Conservation (phyloP, 2,797 vertebrate genomes). For the Echiichthys vipera region DNA sequence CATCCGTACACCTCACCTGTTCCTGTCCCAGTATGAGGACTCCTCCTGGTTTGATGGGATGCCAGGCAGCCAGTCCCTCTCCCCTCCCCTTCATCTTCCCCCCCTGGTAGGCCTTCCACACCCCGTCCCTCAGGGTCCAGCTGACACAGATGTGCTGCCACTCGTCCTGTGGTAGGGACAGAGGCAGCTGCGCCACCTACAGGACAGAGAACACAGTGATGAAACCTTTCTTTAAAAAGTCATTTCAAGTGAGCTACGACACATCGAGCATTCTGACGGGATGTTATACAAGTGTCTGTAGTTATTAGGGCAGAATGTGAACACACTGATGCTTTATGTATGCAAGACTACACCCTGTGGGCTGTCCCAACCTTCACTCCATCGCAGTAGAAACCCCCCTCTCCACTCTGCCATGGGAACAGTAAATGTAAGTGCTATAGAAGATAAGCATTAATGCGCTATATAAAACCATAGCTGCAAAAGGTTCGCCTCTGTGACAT, state of each 20-base stretch:
- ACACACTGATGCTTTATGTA: constrained; percentile 7
- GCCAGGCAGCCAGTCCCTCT: constrained; percentile 95
- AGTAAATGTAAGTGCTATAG: not conserved
- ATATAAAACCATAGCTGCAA: constrained; percentile 20
- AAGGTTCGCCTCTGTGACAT: not conserved
- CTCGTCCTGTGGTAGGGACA: constrained; percentile 88
- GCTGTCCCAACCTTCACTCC: not conserved
- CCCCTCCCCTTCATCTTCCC: constrained; percentile 91
- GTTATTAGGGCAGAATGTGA: not conserved
- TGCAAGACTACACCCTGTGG: constrained; percentile 3
- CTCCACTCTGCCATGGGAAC: constrained; percentile 1
- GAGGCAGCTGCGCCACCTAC: constrained; percentile 94
- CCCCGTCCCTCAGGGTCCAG: constrained; percentile 95
- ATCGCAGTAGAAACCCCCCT: not conserved
- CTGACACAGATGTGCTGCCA: constrained; percentile 96
- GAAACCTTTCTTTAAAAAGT: not conserved
- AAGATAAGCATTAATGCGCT: constrained; percentile 4
- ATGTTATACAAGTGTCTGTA: not conserved
- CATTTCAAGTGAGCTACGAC: not conserved
- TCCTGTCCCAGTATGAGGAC: constrained; percentile 96
- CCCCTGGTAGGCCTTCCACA: constrained; percentile 95
- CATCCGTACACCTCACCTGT: constrained; percentile 86
- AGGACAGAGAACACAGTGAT: constrained; percentile 7
- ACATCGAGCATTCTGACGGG: not conserved
- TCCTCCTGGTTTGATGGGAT: constrained; percentile 94